Base-by-base conservation (phyloP, 2,113 vertebrate genomes). In the Poeciliopsis occidentalis region DNA sequence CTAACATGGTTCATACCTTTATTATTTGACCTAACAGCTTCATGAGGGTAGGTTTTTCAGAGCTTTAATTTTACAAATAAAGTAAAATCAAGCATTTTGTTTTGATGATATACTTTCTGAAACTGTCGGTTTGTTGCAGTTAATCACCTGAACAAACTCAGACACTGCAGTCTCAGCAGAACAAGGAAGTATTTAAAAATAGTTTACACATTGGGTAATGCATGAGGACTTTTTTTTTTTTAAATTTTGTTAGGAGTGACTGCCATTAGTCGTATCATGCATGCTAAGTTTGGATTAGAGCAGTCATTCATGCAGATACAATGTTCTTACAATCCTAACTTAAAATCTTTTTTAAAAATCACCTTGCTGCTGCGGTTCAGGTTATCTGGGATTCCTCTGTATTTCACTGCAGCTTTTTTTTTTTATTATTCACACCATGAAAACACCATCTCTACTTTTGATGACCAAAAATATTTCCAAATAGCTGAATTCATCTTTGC, bases 141-240 rank as follows among this genome's bases (percentile, higher is more conserved):
- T n/a, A 24, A 57, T 4, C 19, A 1, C 2, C 24, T 57, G 8
- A 57, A 17, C 29, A 62, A 31, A 62, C 11, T 29, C 39, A 13
- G 60, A 29, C 60, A 27, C 60, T 27, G 27, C 12, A 31, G 4
- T 62, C 27, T 62, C 13, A 29, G 6, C 5, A 62, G 15, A 62
- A 62, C 5, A 30, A 62, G 60, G 60, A 62, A 62, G 60, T 62
- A 29, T 31, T 62, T 62, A 31, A 62, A 61, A 62, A 62, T 17
- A 62, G 60, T 17, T 11, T 4, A 29, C 2, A 17, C 24, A 17
- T 30, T 30, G 13, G 5, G 60, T 31, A 62, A 61, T 61, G 26
- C 27, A 30, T 62, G 27, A 30, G 3, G 4, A 12, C 5, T 62
- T 62, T 61, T 61, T 62, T 60, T 22, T 27, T 60, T 27, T 60